phyloP scores from a whole-genome alignment of 1,140 invertebrate species.

The Orchesella cincta region DNA sequence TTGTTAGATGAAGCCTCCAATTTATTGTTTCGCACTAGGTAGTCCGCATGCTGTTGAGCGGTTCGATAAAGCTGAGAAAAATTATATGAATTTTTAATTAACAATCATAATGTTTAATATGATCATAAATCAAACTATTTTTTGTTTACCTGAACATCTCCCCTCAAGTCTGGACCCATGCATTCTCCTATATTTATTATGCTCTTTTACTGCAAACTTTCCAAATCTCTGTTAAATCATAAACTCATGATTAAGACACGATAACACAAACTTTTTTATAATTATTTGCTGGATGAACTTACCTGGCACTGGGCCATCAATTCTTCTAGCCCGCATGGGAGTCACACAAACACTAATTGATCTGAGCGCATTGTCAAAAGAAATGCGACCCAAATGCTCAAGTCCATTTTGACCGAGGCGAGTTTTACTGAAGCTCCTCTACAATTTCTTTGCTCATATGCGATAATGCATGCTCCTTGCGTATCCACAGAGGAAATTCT shows the following conservation, averaged over 20 bases:
- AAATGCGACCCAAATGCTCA: neutral
- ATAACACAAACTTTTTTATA: neutral
- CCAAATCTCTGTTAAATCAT: neutral
- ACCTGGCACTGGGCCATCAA: neutral
- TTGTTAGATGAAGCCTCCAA: neutral
- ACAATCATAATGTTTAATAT: neutral
- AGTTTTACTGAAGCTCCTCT: neutral
- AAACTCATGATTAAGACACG: too few relatives aligned
- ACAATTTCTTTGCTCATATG: neutral
- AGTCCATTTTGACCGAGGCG: neutral
- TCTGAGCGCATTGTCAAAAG: neutral
- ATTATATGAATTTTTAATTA: neutral
- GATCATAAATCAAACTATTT: neutral
- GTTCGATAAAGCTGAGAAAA: neutral
- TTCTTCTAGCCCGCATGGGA: neutral
- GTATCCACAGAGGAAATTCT: neutral
- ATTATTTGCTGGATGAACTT: neutral
- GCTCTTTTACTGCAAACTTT: neutral
- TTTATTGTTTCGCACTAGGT: neutral
- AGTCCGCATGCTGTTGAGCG: slow-evolving; percentile 26
- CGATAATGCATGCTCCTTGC: neutral
- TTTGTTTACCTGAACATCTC: neutral
- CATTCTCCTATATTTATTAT: neutral
- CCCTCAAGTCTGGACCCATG: neutral
- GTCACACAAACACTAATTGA: neutral